phyloP scores from a whole-genome alignment of 2,888 invertebrate genomes.

The Drosophila borealis region DNA sequence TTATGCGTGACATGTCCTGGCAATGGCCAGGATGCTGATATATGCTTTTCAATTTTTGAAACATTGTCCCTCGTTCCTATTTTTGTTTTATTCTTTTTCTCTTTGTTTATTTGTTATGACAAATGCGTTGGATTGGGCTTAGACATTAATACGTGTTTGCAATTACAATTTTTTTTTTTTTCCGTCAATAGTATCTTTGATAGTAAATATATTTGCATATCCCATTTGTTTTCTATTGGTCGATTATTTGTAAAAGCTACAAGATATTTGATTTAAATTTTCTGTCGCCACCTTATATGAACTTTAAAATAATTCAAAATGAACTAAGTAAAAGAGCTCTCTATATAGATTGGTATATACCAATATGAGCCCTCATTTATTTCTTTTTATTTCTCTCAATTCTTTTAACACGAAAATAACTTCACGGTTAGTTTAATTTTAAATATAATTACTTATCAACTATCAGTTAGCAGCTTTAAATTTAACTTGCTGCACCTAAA shows the following conservation, averaged over 20 bases:
- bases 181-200: slow-evolving; percentile 7
- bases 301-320: no score
- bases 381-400: no score
- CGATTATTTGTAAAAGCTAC: slow-evolving; percentile 13
- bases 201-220: slow-evolving; percentile 42
- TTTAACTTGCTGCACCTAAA: no score
- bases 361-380: no score
- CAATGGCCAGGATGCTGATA: slow-evolving; percentile 67
- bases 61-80: slow-evolving; percentile 34
- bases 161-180: slow-evolving; percentile 33
- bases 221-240: slow-evolving; percentile 20
- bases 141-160: slow-evolving; percentile 52
- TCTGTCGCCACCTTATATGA: neutral
- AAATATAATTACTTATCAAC: no score
- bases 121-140: slow-evolving; percentile 35
- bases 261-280: neutral
- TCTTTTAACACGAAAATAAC: no score
- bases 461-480: no score
- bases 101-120: slow-evolving; percentile 48
- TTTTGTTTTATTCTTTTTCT: slow-evolving; percentile 1
- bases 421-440: no score
- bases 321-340: no score
- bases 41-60: slow-evolving; percentile 71
- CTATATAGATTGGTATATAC: no score
- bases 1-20: slow-evolving; percentile 67